Conservation (phyloP, 2,113 vertebrate species). For the Sebastes fasciatus region DNA sequence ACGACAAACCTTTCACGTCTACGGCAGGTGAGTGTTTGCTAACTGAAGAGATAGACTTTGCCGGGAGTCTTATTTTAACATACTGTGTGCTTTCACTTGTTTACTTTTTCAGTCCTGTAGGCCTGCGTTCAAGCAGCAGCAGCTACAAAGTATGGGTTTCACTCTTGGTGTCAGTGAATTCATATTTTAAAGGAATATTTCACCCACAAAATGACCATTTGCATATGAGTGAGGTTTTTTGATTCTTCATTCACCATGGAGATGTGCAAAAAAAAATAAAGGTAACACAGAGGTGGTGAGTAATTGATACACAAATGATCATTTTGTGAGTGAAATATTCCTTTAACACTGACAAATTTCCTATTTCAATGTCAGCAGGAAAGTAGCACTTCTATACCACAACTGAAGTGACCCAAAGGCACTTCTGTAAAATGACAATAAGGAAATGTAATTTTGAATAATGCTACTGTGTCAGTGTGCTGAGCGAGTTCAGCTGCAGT, state of each 20-base stretch:
- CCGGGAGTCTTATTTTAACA: neutral
- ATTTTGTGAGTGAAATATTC: no score
- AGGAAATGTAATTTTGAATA: conserved; percentile 3
- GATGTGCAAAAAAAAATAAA: no score
- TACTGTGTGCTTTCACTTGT: neutral
- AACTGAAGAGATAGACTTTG: neutral
- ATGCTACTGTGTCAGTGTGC: neutral
- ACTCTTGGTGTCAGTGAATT: neutral
- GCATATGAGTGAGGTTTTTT: no score
- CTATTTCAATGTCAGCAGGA: neutral
- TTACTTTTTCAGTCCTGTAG: neutral
- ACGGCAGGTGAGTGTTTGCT: neutral
- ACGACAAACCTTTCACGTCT: neutral
- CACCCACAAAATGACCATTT: neutral
- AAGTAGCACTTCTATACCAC: neutral
- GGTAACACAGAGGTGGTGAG: no score
- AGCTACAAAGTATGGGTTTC: neutral
- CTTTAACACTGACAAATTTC: neutral
- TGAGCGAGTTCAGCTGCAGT: neutral
- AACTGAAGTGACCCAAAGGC: neutral
- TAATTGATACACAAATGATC: no score
- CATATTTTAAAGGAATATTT: neutral
- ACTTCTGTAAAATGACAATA: neutral
- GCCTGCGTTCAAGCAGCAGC: neutral
- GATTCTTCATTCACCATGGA: no score